Conservation (phyloP, 2,888 invertebrate species). For the Nymphalis c-album region DNA sequence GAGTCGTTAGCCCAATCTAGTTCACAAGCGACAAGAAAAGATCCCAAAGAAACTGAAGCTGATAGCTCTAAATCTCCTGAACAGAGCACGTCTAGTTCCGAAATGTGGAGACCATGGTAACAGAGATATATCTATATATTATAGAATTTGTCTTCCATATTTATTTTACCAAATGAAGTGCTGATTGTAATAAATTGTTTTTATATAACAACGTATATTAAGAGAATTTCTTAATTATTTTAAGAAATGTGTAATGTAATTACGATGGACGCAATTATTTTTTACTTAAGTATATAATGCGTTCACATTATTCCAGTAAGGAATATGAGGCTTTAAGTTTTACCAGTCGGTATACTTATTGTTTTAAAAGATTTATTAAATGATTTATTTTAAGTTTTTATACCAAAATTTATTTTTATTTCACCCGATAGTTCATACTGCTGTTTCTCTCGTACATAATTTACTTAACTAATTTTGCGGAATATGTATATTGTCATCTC, state of each 20-base stretch:
- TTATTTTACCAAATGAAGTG: slow-evolving; percentile 27
- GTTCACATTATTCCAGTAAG: slow-evolving; percentile 8
- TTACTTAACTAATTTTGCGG: not conserved
- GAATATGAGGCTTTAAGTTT: slow-evolving; percentile 55
- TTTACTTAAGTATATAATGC: slow-evolving; percentile 17
- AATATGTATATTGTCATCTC: too few relatives aligned
- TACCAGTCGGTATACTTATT: slow-evolving; percentile 62
- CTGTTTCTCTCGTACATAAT: not conserved
- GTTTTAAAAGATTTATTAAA: slow-evolving; percentile 32
- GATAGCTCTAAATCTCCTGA: slow-evolving; percentile 63
- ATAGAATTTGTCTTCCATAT: slow-evolving; percentile 32
- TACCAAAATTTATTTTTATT: slow-evolving; percentile 20
- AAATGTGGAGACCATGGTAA: slow-evolving; percentile 76
- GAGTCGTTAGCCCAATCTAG: slow-evolving; percentile 63
- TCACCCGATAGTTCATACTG: not conserved
- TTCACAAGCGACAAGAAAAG: slow-evolving; percentile 38
- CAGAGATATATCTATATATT: not conserved
- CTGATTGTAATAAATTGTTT: slow-evolving; percentile 14
- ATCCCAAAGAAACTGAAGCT: slow-evolving; percentile 43
- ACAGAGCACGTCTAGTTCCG: slow-evolving; percentile 63
- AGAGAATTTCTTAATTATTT: slow-evolving; percentile 2
- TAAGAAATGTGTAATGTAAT: slow-evolving; percentile 27
- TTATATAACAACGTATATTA: not conserved
- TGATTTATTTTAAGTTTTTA: slow-evolving; percentile 22
- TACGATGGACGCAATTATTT: slow-evolving; percentile 12